A percentile compares a stretch with the other conserved stretches of the same genome.
Conservation (phyloP, 2,797 vertebrate species). For the Xiphorhynchus erythropygius region DNA sequence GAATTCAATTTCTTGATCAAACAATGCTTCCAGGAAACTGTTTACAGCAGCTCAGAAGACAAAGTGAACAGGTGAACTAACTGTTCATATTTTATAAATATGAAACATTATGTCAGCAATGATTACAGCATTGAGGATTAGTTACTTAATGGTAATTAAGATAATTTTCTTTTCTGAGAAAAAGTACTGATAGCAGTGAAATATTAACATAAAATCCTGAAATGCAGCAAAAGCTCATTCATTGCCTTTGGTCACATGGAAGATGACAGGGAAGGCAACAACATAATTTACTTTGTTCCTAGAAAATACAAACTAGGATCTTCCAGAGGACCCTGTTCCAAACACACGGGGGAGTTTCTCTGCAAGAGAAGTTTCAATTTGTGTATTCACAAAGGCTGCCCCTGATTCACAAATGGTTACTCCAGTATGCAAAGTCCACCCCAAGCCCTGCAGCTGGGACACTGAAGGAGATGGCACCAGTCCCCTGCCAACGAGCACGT, state of each 20-base stretch:
- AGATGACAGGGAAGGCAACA: not conserved
- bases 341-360: not conserved
- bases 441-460: not conserved
- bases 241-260: not conserved
- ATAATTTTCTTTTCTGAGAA: not conserved
- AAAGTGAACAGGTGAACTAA: not conserved
- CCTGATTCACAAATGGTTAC: not conserved
- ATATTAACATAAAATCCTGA: not conserved
- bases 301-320: not conserved
- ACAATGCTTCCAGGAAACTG: not conserved
- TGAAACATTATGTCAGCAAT: not conserved
- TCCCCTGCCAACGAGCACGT: not conserved
- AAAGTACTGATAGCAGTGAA: not conserved
- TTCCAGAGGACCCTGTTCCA: not conserved
- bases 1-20: not conserved
- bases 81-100: not conserved
- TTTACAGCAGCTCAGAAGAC: not conserved
- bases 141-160: conserved; percentile 21
- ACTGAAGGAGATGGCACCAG: not conserved
- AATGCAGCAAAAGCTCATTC: not conserved
- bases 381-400: not conserved
- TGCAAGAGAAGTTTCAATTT: not conserved
- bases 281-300: not conserved
- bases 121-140: conserved; percentile 3
- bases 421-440: not conserved